Base-by-base conservation (phyloP, 1,140 invertebrate species). In the Megalopta genalis region DNA sequence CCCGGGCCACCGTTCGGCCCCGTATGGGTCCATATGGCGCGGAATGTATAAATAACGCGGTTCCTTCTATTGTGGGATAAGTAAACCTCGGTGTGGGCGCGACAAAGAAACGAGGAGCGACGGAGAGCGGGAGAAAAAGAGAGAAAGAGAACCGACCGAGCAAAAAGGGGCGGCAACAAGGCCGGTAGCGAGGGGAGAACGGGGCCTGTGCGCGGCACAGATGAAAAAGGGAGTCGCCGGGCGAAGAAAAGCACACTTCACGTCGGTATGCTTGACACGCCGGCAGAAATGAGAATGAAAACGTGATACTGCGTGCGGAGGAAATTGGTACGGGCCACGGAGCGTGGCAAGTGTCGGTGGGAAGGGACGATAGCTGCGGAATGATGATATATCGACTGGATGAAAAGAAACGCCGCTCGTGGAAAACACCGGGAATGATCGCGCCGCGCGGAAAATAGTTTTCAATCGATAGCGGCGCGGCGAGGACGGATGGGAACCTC, bases 11-110 rank as follows among this genome's bases (percentile, higher is more conserved):
- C 27, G 54, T 32, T 42, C 49, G 62, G 10, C 66, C 39, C 54
- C 80, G 68, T 87, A 85, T 86, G 86, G 80, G 59, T 46, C 70
- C 82, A 86, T 84, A 86, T 84, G 85, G 86, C 60, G 25, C 42
- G 42, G 82, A 83, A 88, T 87, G 81, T 89, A 89, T 89, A 89
- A 89, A 89, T 89, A 89, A 87, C 86, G 54, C 76, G 82, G 65
- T 73, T 66, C 74, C 62, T 77, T 82, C 88, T 88, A 89, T 89
- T 89, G 84, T 88, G 77, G 84, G 83, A 83, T 86, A 85, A 87
- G 83, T 87, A 87, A 87, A 85, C 86, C 67, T 39, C 64, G 76
- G n/a, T 21, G 52, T 65, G 60, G 66, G 37, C n/a, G 65, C 39
- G 1, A 49, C 27, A 32, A 23, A 7, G 37, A 67, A 67, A 59